Conservation (phyloP, 2,113 vertebrate genomes). For the Cryptomyrus ogoouensis region DNA sequence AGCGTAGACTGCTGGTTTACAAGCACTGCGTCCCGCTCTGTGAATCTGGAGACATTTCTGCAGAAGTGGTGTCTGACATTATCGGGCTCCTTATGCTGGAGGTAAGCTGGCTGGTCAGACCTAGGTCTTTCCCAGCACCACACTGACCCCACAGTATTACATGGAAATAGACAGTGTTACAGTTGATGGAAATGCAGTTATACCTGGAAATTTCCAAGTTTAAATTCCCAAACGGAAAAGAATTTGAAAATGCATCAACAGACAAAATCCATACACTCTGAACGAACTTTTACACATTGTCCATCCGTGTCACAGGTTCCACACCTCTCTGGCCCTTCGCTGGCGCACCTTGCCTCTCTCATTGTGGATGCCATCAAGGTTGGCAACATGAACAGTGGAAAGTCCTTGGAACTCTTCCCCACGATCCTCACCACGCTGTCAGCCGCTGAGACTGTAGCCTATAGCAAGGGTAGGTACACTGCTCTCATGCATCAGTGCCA, state of each 20-base stretch:
- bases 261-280: not conserved
- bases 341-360: constrained; percentile 73
- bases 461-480: constrained; percentile 75
- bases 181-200: not conserved
- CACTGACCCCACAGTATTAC: not conserved
- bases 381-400: constrained; percentile 73
- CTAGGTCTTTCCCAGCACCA: not conserved
- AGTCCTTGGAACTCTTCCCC: constrained; percentile 86
- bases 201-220: not conserved
- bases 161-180: not conserved
- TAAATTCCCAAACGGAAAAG: not conserved
- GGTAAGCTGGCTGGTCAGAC: constrained; percentile 52
- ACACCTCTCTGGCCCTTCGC: constrained; percentile 59
- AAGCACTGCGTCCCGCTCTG: constrained; percentile 75
- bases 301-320: constrained; percentile 59
- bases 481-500: not conserved
- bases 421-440: constrained; percentile 77
- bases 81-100: constrained; percentile 90
- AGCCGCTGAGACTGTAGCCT: constrained; percentile 68
- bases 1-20: constrained; percentile 74
- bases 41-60: constrained; percentile 84
- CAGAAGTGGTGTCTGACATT: constrained; percentile 77
- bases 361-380: constrained; percentile 76
- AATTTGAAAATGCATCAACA: not conserved
- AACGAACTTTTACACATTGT: not conserved